A percentile compares a stretch with the other conserved stretches of the same genome.
Evolutionary conservation across 2,797 vertebrate species (phyloP).

Genomic region (Semotilus atromaculatus): DNA sequence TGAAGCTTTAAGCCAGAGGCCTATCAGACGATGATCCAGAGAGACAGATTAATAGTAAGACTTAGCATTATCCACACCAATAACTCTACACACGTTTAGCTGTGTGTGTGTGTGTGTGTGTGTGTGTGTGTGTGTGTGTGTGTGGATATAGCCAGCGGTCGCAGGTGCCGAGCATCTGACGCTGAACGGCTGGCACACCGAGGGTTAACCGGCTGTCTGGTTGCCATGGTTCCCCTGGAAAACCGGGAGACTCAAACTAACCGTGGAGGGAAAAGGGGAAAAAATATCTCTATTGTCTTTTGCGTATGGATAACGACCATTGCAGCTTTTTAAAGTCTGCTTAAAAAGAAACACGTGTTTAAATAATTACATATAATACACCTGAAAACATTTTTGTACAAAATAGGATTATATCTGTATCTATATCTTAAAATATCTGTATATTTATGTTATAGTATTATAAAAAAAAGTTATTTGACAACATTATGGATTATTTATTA

Average conservation of each 20-base stretch:
- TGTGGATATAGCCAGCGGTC: constrained; percentile 16
- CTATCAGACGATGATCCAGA: background rate
- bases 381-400: no score
- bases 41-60: background rate
- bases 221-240: constrained; percentile 49
- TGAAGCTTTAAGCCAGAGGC: background rate
- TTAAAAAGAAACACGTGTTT: background rate
- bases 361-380: background rate
- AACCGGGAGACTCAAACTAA: constrained; percentile 40
- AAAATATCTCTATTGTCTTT: constrained; percentile 24
- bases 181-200: background rate
- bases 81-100: background rate
- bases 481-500: background rate
- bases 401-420: no score
- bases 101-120: background rate
- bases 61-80: background rate
- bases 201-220: constrained; percentile 29
- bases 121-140: background rate
- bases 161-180: constrained; percentile 15
- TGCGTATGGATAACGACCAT: constrained; percentile 6
- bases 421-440: background rate
- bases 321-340: background rate
- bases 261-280: background rate
- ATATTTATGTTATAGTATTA: background rate
- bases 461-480: background rate